Evolutionary conservation across 2,888 invertebrate genomes (phyloP).

Genomic region (Eupelmus urozonus): DNA sequence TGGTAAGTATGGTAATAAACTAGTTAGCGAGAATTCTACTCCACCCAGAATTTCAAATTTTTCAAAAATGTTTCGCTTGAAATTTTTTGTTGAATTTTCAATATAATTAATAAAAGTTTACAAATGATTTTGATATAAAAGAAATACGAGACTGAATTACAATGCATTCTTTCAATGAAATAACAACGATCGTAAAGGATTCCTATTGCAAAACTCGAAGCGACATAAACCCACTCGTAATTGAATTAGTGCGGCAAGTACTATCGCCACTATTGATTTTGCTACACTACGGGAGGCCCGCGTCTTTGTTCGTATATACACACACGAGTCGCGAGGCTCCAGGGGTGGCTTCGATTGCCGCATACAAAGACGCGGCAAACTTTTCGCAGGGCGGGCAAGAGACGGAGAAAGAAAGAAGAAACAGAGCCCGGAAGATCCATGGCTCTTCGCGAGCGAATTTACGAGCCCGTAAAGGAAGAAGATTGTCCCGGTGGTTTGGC

Average conservation of each 20-base stretch:
- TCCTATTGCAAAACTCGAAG: too few relatives aligned
- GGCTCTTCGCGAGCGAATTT: conserved; percentile 68
- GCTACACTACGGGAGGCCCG: neutral
- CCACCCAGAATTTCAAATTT: conserved; percentile 67
- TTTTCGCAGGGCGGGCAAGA: conserved; percentile 59
- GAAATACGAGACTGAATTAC: too few relatives aligned
- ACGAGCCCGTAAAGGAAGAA: conserved; percentile 69
- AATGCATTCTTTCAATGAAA: too few relatives aligned
- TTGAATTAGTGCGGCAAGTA: conserved; percentile 18
- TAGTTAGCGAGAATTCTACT: too few relatives aligned
- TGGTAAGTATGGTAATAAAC: too few relatives aligned
- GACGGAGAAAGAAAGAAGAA: conserved; percentile 60
- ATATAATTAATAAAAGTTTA: too few relatives aligned
- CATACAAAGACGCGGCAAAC: conserved; percentile 59
- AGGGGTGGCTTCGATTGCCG: conserved; percentile 2
- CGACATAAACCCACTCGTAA: too few relatives aligned
- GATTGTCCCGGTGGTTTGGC: conserved; percentile 69
- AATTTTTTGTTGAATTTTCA: too few relatives aligned
- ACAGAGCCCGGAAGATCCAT: conserved; percentile 63
- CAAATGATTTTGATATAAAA: too few relatives aligned
- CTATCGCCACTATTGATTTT: conserved; percentile 11
- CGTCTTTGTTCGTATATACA: conserved; percentile 29
- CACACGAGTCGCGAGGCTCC: neutral
- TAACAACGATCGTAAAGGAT: too few relatives aligned
- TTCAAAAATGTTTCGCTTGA: conserved; percentile 69